These are phyloP conservation scores for Glossophaga mutica DNA, from an alignment of 2,797 vertebrate genomes.

Conservation along the genomic window DNA sequence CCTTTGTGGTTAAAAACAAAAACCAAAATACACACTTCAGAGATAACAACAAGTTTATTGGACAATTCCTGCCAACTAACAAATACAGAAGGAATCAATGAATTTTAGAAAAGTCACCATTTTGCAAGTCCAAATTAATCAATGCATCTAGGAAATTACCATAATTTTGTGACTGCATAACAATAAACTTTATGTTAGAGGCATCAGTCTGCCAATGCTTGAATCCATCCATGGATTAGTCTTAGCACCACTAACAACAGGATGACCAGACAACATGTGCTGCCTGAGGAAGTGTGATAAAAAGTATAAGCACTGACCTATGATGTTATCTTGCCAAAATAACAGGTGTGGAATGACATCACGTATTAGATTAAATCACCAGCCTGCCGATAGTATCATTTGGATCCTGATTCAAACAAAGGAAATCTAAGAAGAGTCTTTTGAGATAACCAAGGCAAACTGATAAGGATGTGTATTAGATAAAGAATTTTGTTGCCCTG, in stretches of 20 bases:
- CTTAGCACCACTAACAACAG: background rate
- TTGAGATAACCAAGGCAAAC: background rate
- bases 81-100: background rate
- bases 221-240: background rate
- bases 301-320: background rate
- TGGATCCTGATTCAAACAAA: background rate
- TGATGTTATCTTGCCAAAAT: background rate
- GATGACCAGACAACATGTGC: fast-evolving
- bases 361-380: background rate
- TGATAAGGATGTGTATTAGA: background rate
- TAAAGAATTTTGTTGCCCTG: background rate
- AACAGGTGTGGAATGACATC: background rate
- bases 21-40: background rate
- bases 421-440: background rate
- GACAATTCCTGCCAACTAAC: background rate
- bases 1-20: background rate
- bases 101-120: background rate
- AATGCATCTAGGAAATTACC: background rate
- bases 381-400: background rate
- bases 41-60: background rate
- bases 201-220: background rate
- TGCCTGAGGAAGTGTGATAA: background rate
- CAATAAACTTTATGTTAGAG: background rate
- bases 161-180: background rate
- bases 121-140: background rate